Conservation (phyloP, 1,140 invertebrate species). For the Lepidurus couesii region DNA sequence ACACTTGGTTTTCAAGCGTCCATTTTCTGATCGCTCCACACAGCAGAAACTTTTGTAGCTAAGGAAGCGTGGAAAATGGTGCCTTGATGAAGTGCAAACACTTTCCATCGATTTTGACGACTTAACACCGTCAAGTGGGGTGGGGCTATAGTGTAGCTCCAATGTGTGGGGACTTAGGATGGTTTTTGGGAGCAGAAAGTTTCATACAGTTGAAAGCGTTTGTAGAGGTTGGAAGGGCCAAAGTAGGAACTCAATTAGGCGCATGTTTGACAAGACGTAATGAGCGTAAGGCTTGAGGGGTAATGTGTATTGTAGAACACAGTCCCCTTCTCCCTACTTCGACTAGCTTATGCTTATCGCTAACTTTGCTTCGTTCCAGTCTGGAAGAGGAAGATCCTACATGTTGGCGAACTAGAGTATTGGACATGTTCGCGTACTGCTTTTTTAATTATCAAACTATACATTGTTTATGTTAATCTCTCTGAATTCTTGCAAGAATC, state of each 20-base stretch:
- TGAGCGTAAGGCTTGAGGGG: slow-evolving; percentile 9
- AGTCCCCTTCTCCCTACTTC: not conserved
- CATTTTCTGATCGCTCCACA: slow-evolving; percentile 7
- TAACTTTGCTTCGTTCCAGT: not conserved
- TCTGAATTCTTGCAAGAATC: no score
- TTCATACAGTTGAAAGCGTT: not conserved
- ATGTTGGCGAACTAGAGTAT: no score
- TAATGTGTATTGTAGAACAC: not conserved
- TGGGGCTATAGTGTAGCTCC: slow-evolving; percentile 6
- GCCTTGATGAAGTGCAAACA: slow-evolving; percentile 15
- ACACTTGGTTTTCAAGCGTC: slow-evolving; percentile 4
- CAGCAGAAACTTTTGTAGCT: not conserved
- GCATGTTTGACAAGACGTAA: slow-evolving; percentile 6
- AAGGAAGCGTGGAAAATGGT: slow-evolving; percentile 9
- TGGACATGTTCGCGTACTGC: no score
- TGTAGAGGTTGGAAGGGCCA: not conserved
- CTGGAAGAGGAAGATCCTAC: not conserved
- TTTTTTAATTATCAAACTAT: no score
- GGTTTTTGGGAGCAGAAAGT: not conserved
- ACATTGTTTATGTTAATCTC: no score
- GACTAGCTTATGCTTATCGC: not conserved
- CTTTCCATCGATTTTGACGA: slow-evolving; percentile 22
- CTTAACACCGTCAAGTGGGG: slow-evolving; percentile 13
- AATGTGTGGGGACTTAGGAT: not conserved
- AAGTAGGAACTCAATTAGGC: slow-evolving; percentile 22